These are phyloP conservation scores for Istiophorus platypterus DNA, from an alignment of 2,113 vertebrate species.

Conservation along the genomic window DNA sequence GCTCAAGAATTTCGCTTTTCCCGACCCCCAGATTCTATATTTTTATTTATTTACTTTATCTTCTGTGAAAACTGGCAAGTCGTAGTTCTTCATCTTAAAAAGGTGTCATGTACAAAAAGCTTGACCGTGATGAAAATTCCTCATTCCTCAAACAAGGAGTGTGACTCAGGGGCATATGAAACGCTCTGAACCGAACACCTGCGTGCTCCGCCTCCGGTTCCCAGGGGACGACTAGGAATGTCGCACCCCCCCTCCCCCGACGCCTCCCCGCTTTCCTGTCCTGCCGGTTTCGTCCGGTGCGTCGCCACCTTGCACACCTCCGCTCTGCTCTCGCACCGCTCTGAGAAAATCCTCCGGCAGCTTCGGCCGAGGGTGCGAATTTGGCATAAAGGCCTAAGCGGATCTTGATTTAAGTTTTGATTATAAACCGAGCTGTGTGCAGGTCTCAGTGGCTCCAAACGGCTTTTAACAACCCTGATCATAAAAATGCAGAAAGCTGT, in stretches of 20 bases:
- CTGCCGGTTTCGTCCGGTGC: conserved; percentile 19
- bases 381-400: too few species aligned
- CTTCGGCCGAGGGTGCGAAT: conserved; percentile 20
- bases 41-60: background rate
- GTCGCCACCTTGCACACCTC: conserved; percentile 12
- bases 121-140: background rate
- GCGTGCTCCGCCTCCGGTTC: conserved; percentile 41
- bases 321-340: conserved; percentile 38
- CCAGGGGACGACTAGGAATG: conserved; percentile 61
- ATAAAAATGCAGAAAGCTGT: background rate
- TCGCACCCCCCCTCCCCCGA: conserved; percentile 42
- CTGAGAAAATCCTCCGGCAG: conserved; percentile 58
- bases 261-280: conserved; percentile 5
- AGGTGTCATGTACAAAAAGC: background rate
- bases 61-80: background rate
- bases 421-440: background rate
- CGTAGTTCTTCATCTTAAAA: background rate
- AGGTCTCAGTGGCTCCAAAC: background rate
- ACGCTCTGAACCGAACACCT: conserved; percentile 41
- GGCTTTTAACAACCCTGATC: background rate
- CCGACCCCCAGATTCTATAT: background rate
- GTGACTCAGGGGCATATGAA: conserved; percentile 2
- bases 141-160: background rate
- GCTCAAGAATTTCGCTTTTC: background rate
- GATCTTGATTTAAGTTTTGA: background rate